Evolutionary conservation across 2,113 vertebrate genomes (phyloP).

Genomic region (Centrocercus urophasianus): DNA sequence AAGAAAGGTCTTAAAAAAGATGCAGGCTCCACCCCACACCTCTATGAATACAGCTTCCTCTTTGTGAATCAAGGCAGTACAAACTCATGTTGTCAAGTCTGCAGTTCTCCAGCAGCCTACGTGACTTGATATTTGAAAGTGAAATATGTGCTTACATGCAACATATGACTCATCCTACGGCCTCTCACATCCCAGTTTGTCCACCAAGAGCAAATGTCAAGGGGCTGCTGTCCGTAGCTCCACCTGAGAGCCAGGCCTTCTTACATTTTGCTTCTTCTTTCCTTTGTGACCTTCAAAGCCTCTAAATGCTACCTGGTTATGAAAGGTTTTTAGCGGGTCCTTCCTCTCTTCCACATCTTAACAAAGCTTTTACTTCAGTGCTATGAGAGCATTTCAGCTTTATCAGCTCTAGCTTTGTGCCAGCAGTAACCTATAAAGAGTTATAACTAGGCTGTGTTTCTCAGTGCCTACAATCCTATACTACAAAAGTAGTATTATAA

Average conservation of each 20-base stretch:
- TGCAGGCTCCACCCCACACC: accelerated
- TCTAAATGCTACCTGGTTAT: not conserved
- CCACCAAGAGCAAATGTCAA: not conserved
- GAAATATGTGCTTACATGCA: not conserved
- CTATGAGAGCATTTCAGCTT: constrained; percentile 26
- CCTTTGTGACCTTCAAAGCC: constrained; percentile 6
- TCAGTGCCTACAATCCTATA: not conserved
- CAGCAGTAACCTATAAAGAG: constrained; percentile 31
- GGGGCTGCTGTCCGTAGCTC: accelerated
- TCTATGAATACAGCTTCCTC: not conserved
- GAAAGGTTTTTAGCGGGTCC: not conserved
- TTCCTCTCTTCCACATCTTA: not conserved
- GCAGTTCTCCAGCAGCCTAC: not conserved
- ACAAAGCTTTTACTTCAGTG: constrained; percentile 42
- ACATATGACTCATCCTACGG: not conserved
- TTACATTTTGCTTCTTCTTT: not conserved
- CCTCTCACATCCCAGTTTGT: accelerated
- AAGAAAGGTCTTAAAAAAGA: not conserved
- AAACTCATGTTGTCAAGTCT: not conserved
- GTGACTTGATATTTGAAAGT: not conserved
- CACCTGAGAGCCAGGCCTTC: not conserved
- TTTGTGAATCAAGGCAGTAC: not conserved
- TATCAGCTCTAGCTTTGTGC: constrained; percentile 29
- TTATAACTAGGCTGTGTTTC: constrained; percentile 33
- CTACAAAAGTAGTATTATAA: constrained; percentile 46